These are phyloP conservation scores for Gambusia yucatana DNA, from an alignment of 2,797 vertebrate genomes.

Conservation along the genomic window DNA sequence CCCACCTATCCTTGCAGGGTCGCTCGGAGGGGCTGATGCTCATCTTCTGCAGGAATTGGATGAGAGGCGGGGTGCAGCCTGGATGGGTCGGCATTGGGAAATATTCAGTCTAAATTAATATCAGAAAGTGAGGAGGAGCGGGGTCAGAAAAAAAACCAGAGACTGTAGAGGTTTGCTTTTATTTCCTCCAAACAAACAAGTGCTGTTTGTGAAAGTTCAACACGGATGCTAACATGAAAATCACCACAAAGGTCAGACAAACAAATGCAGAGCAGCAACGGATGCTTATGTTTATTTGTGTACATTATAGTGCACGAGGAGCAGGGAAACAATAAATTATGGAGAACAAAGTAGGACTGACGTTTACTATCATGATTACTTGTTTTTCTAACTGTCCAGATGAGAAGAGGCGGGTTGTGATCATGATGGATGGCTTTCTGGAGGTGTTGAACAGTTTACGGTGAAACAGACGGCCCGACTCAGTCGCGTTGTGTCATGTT, in stretches of 20 bases:
- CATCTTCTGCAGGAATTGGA: too few species aligned
- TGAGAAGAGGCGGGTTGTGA: constrained; percentile 21
- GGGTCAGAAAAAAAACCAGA: constrained; percentile 19
- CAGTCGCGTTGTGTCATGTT: constrained; percentile 8
- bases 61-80: too few species aligned
- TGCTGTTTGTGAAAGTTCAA: constrained; percentile 40
- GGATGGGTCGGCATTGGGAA: too few species aligned
- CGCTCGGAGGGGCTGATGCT: too few species aligned
- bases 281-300: constrained; percentile 18
- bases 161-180: constrained; percentile 60
- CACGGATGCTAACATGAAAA: constrained; percentile 47
- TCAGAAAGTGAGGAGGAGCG: too few species aligned
- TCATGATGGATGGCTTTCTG: constrained; percentile 13
- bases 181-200: constrained; percentile 64
- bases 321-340: constrained; percentile 24
- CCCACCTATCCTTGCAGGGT: too few species aligned
- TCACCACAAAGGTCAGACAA: constrained; percentile 42
- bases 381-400: constrained; percentile 13
- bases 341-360: constrained; percentile 30
- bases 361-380: constrained; percentile 46
- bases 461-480: constrained; percentile 15
- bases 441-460: constrained; percentile 18
- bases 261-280: constrained; percentile 19
- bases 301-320: constrained; percentile 37
- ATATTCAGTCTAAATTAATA: too few species aligned